Percentiles rank a stretch among this genome's conserved stretches.
Conservation (phyloP, 2,888 invertebrate species). For the Ectemnius cavifrons region DNA sequence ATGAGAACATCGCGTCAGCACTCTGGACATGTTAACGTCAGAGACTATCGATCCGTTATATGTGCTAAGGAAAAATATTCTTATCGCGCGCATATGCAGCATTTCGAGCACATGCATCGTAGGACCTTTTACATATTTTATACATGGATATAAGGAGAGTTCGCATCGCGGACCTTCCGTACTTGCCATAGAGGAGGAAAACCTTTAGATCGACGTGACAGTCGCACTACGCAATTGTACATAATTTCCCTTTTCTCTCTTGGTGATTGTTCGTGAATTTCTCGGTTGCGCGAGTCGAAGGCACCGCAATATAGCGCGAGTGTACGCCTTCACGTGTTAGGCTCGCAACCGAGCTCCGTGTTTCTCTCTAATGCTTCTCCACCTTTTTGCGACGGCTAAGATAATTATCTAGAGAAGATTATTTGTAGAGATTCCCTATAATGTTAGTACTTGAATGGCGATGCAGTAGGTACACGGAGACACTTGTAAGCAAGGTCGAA, state of each 20-base stretch:
- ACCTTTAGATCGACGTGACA: conserved; percentile 21
- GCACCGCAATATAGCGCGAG: too few relatives aligned
- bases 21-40: background rate
- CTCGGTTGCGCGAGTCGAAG: background rate
- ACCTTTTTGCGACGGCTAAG: too few relatives aligned
- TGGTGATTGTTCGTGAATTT: too few relatives aligned
- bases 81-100: conserved; percentile 2
- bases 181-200: conserved; percentile 56
- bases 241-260: conserved; percentile 51
- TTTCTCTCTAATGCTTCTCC: too few relatives aligned
- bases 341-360: too few relatives aligned
- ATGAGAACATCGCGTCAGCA: too few relatives aligned
- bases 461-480: too few relatives aligned
- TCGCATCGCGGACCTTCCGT: conserved; percentile 53
- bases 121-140: conserved; percentile 12
- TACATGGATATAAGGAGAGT: conserved; percentile 36
- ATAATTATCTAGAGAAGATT: too few relatives aligned
- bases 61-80: conserved; percentile 6
- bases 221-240: conserved; percentile 45
- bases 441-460: too few relatives aligned
- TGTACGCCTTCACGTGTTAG: too few relatives aligned
- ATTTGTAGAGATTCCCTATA: too few relatives aligned
- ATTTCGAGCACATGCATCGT: background rate
- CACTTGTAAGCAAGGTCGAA: background rate
- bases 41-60: background rate